Conservation (phyloP, 1,140 invertebrate genomes). For the Apis florea region DNA sequence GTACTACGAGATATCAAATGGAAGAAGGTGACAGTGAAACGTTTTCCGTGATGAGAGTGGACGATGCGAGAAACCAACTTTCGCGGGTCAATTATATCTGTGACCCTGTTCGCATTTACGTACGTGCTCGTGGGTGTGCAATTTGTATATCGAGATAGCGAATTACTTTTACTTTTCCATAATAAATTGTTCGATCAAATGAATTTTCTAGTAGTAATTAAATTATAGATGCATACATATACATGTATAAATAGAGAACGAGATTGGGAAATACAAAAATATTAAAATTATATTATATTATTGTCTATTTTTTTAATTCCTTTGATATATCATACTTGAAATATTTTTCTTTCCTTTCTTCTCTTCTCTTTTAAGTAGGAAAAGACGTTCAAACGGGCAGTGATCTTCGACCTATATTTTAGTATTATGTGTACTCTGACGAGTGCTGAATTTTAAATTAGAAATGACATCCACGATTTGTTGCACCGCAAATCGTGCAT, state of each 20-base stretch:
- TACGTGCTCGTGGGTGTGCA: constrained; percentile 5
- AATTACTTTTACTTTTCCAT: constrained; percentile 31
- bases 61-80: constrained; percentile 18
- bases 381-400: neutral
- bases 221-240: neutral
- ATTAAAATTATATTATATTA: neutral
- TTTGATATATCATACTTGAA: neutral
- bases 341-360: neutral
- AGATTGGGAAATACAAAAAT: neutral
- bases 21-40: constrained; percentile 39
- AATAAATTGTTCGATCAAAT: neutral
- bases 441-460: constrained; percentile 39
- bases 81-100: constrained; percentile 43
- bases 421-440: neutral
- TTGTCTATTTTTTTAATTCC: neutral
- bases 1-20: neutral
- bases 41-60: neutral
- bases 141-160: neutral
- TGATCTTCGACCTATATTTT: constrained; percentile 3
- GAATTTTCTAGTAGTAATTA: neutral
- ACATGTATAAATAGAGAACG: neutral
- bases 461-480: constrained; percentile 22
- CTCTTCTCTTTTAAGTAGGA: neutral
- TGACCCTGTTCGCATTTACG: constrained; percentile 12
- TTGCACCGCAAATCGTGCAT: constrained; percentile 8